Evolutionary conservation across 1,140 invertebrate species (phyloP).

Genomic region (Prorops nasuta): DNA sequence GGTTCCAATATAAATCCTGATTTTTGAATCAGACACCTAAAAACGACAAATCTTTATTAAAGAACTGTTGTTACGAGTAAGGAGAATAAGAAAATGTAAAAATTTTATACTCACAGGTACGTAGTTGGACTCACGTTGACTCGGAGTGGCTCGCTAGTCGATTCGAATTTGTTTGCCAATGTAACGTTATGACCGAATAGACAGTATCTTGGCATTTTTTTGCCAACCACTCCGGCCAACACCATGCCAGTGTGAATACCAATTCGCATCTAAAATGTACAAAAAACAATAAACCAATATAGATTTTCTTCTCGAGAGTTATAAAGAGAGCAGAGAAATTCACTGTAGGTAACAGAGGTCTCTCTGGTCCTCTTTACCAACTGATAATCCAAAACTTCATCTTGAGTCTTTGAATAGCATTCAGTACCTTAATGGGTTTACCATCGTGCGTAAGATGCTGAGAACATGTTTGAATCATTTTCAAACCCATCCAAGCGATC

Average conservation of each 20-base stretch:
- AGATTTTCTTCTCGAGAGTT: background rate
- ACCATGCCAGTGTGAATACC: constrained; percentile 89
- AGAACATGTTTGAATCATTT: constrained; percentile 87
- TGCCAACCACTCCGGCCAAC: constrained; percentile 85
- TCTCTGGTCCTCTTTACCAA: too few relatives aligned
- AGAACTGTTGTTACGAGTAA: constrained; percentile 1
- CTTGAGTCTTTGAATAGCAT: too few relatives aligned
- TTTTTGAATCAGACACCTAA: constrained; percentile 71
- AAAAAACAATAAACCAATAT: background rate
- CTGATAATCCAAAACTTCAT: background rate
- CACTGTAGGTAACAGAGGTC: background rate
- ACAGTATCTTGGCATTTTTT: constrained; percentile 88
- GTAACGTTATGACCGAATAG: constrained; percentile 92
- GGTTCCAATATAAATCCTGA: constrained; percentile 77
- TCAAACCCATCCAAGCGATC: constrained; percentile 91
- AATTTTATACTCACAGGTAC: constrained; percentile 70
- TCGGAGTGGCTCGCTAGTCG: constrained; percentile 82
- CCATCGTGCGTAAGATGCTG: constrained; percentile 87
- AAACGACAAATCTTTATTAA: constrained; percentile 17
- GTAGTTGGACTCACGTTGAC: constrained; percentile 93
- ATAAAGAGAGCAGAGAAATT: background rate
- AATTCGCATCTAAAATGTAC: constrained; percentile 81
- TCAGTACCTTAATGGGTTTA: constrained; percentile 84
- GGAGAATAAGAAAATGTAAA: too few relatives aligned
- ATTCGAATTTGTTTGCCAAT: constrained; percentile 93